Evolutionary conservation across 2,888 invertebrate species (phyloP), one percentile per base, ranked within the genome.

Genomic region (Rhagophthalmus giganteus): DNA sequence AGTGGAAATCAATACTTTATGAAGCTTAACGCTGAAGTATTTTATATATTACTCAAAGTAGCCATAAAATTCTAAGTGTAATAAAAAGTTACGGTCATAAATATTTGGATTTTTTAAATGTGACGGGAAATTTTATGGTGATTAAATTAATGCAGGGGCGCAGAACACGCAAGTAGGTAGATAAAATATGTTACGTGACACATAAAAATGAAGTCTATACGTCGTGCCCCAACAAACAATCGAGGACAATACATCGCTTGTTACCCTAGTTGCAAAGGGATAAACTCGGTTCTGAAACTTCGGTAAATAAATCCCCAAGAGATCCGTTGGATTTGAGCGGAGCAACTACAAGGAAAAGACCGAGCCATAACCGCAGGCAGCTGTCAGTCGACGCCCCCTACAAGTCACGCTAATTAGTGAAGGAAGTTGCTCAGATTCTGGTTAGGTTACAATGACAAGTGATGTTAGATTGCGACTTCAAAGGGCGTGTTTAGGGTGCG

Each of bases 321-420:
- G 47, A 53, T 53, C 33, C 37, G 38, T n/a, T 38, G 42, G 48
- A 53, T 47, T 53, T 42, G 37, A 46, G 38, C 42, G n/a, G 44
- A 48, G 42, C 38, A 44, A 28, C 47, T 48, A 42, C 44, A 40
- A 41, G 52, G 51, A 48, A 55, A 48, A 52, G 44, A 37, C 48
- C 54, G 26, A 39, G 32, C 49, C 34, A 45, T 50, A 54, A 54
- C 56, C 56, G 46, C 53, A 50, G 33, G 42, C 38, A 46, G 31
- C 51, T 57, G 54, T 45, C 50, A 46, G 42, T 38, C 37, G 47
- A 47, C 54, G 54, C 53, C 51, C 47, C 33, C 35, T 50, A 54
- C 54, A 57, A 57, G 51, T 57, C 57, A 51, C 51, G 44, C 50
- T 54, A 57, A 57, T 57, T 57, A 57, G 57, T 33, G 35, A 27